Conservation (phyloP, 2,888 invertebrate species). For the Allacma fusca region DNA sequence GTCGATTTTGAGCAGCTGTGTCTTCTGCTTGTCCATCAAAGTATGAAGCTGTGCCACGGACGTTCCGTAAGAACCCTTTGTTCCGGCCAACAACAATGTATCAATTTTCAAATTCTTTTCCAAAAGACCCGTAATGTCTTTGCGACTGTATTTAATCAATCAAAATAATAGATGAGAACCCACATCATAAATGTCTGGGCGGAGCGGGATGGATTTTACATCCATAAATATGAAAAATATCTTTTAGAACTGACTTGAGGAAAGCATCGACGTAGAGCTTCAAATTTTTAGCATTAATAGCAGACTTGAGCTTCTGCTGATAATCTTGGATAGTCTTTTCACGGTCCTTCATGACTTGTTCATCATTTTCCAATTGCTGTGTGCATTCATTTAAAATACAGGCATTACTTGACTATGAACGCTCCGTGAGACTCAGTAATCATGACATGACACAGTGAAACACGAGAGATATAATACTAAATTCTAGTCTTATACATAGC, state of each 20-base stretch:
- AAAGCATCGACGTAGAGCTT: constrained; percentile 83
- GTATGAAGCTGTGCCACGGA: constrained; percentile 82
- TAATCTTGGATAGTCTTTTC: constrained; percentile 80
- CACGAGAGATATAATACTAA: neutral
- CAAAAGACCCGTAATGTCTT: constrained; percentile 71
- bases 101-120: constrained; percentile 75
- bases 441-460: neutral
- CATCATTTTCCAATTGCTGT: constrained; percentile 71
- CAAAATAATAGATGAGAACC: constrained; percentile 34
- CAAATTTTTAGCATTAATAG: constrained; percentile 82
- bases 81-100: constrained; percentile 81
- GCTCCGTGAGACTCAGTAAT: too few species aligned
- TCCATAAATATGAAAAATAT: constrained; percentile 1
- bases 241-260: constrained; percentile 73
- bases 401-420: neutral
- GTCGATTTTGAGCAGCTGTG: constrained; percentile 84
- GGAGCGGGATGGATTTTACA: too few species aligned
- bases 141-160: constrained; percentile 69
- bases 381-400: neutral
- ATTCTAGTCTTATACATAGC: neutral
- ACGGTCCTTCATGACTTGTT: constrained; percentile 69
- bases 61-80: constrained; percentile 78
- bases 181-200: neutral
- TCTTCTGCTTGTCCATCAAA: constrained; percentile 80
- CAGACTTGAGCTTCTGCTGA: constrained; percentile 75